Evolutionary conservation across 1,140 invertebrate genomes (phyloP).

Genomic region (Drosophila rhopaloa): DNA sequence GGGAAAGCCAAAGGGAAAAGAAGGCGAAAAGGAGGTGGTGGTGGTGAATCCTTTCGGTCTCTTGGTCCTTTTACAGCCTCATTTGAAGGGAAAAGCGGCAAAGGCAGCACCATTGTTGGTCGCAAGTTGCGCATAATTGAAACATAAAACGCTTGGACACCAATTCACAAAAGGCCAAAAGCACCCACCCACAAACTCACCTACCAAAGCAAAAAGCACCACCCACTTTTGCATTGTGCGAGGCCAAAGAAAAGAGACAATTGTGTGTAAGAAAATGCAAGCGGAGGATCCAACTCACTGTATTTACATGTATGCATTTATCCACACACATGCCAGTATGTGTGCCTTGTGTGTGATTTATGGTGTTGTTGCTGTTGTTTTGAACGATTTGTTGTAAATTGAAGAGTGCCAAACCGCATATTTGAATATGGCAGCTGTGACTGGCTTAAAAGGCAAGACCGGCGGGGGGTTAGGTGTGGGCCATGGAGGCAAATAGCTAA

Average conservation of each 20-base stretch:
- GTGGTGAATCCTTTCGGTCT: slow-evolving; percentile 31
- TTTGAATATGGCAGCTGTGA: slow-evolving; percentile 69
- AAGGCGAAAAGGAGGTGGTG: background rate
- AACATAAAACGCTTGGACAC: slow-evolving; percentile 83
- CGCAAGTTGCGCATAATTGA: slow-evolving; percentile 82
- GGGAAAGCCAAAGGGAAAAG: background rate
- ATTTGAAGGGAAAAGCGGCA: slow-evolving; percentile 42
- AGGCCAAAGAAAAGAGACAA: slow-evolving; percentile 77
- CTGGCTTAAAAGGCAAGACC: slow-evolving; percentile 8
- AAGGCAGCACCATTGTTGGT: slow-evolving; percentile 68
- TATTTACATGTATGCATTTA: slow-evolving; percentile 3
- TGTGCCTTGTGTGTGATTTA: slow-evolving; percentile 57
- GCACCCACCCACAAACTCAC: slow-evolving; percentile 9
- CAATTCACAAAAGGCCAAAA: slow-evolving; percentile 78
- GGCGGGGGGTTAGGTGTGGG: slow-evolving; percentile 2
- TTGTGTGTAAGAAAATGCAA: slow-evolving; percentile 82
- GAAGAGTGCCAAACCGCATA: slow-evolving; percentile 80
- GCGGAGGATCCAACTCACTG: slow-evolving; percentile 27
- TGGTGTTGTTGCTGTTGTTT: slow-evolving; percentile 40
- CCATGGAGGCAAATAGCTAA: background rate
- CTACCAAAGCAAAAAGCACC: background rate
- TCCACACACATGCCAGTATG: background rate
- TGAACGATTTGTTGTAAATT: slow-evolving; percentile 79
- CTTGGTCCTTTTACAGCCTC: slow-evolving; percentile 69
- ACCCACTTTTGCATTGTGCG: slow-evolving; percentile 63